phyloP scores from a whole-genome alignment of 2,113 vertebrate genomes.

The Podiceps cristatus region DNA sequence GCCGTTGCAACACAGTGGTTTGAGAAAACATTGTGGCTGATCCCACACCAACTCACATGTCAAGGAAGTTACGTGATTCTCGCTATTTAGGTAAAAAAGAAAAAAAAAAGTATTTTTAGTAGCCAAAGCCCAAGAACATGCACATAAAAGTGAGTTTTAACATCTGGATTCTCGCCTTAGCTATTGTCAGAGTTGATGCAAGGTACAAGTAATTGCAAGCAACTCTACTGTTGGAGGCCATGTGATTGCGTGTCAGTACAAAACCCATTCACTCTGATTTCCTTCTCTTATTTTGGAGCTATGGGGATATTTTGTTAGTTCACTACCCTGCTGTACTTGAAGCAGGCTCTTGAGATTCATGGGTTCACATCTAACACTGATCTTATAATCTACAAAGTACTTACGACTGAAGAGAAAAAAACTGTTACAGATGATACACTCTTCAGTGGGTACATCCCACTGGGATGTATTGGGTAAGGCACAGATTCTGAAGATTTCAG shows the following conservation, averaged over 20 bases:
- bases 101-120: background rate
- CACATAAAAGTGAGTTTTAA: background rate
- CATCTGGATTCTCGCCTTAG: background rate
- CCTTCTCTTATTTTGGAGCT: conserved; percentile 9
- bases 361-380: background rate
- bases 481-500: background rate
- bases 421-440: background rate
- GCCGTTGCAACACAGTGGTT: background rate
- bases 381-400: background rate
- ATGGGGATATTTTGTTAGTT: conserved; percentile 52
- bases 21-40: background rate
- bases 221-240: background rate
- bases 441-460: background rate
- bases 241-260: background rate
- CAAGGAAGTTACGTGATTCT: background rate
- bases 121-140: background rate
- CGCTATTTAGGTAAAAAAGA: background rate
- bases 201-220: background rate
- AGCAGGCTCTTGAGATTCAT: background rate
- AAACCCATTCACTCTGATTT: background rate
- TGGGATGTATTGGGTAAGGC: background rate
- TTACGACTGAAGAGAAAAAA: background rate
- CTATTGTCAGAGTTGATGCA: background rate
- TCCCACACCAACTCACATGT: background rate
- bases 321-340: background rate